These are phyloP conservation scores for Phalanger gymnotis DNA, from an alignment of 2,797 vertebrate genomes.

Conservation along the genomic window DNA sequence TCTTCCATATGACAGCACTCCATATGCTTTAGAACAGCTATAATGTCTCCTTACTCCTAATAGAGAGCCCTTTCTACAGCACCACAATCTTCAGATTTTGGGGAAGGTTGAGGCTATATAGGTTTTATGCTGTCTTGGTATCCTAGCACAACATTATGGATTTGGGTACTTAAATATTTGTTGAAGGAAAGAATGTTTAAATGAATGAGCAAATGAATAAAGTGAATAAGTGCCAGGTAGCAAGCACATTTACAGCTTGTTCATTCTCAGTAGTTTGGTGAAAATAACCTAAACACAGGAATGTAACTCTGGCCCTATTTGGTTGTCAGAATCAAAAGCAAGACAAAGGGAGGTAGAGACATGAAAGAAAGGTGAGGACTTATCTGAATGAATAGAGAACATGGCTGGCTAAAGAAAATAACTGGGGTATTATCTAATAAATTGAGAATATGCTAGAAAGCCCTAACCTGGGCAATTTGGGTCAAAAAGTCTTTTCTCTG, in stretches of 20 bases:
- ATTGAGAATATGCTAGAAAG: background rate
- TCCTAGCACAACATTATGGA: background rate
- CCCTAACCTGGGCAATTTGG: background rate
- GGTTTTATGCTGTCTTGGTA: background rate
- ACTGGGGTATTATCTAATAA: background rate
- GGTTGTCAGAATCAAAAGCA: background rate
- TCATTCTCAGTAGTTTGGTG: background rate
- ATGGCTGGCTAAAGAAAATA: background rate
- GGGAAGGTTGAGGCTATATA: background rate
- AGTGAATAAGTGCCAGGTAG: background rate
- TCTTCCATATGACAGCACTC: background rate
- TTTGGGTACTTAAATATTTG: background rate
- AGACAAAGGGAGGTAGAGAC: background rate
- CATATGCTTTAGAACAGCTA: background rate
- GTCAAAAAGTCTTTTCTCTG: constrained; percentile 4
- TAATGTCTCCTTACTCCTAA: background rate
- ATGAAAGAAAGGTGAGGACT: background rate
- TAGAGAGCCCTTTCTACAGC: background rate
- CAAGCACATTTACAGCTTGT: background rate
- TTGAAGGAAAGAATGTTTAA: background rate
- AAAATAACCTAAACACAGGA: background rate
- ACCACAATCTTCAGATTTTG: background rate
- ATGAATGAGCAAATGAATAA: background rate
- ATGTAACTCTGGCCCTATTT: background rate
- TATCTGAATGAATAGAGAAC: background rate